phyloP scores from a whole-genome alignment of 2,113 vertebrate genomes.

The Erythrocercus mccallii region DNA sequence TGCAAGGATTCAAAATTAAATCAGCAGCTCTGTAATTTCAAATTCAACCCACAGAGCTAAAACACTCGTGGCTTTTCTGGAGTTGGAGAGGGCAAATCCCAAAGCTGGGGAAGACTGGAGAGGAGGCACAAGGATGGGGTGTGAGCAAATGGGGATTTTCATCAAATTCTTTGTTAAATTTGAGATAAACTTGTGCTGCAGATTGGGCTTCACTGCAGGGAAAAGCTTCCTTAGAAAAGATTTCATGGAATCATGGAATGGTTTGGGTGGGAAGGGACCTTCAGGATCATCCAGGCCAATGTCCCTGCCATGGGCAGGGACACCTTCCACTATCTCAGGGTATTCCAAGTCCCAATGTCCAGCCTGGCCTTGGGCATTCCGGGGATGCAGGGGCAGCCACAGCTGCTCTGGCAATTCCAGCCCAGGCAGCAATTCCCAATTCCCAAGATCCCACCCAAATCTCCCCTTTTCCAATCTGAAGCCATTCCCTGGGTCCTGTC shows the following conservation, averaged over 20 bases:
- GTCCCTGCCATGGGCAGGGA: neutral
- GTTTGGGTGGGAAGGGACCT: neutral
- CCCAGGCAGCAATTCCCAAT: neutral
- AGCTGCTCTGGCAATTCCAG: neutral
- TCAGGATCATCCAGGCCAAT: rapidly evolving
- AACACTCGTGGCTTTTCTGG: neutral
- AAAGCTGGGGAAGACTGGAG: neutral
- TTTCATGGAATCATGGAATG: neutral
- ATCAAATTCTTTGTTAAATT: neutral
- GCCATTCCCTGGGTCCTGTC: neutral
- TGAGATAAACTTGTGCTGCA: neutral
- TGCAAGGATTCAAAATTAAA: neutral
- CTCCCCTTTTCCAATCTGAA: neutral
- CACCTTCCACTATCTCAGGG: rapidly evolving
- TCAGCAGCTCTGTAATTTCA: neutral
- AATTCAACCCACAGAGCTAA: rapidly evolving
- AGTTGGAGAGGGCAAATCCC: neutral
- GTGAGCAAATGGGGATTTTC: neutral
- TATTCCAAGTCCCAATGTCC: neutral
- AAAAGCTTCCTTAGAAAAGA: neutral
- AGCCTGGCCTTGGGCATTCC: neutral
- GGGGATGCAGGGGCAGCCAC: neutral
- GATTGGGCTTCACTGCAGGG: neutral
- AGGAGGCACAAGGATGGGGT: neutral
- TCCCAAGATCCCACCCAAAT: neutral